Conservation (phyloP, 2,113 vertebrate genomes). For the Regulus satrapa region DNA sequence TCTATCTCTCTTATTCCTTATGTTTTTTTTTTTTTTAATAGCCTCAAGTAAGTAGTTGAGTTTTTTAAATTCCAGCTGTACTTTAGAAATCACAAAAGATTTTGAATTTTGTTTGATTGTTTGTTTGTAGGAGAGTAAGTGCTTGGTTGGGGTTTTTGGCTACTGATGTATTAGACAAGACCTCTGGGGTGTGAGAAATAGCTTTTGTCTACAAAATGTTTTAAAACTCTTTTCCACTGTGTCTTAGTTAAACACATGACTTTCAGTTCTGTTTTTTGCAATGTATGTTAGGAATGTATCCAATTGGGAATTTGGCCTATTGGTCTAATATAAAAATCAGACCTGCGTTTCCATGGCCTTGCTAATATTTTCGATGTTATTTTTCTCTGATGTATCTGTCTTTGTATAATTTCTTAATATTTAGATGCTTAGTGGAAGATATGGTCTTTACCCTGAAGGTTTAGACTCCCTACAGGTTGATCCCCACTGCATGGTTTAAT, state of each 20-base stretch:
- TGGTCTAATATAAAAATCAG: background rate
- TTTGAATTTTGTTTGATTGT: background rate
- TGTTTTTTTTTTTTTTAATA: background rate
- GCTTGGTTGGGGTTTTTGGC: background rate
- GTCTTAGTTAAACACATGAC: background rate
- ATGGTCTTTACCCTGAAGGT: background rate
- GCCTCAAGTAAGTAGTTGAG: background rate
- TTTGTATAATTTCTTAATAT: background rate
- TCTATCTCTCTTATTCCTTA: background rate
- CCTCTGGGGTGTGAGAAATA: background rate
- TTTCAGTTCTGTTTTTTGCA: background rate
- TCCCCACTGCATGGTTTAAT: background rate
- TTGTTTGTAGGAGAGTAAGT: background rate
- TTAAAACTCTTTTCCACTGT: background rate
- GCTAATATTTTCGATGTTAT: background rate
- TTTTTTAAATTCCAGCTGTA: background rate
- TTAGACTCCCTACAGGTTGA: too few relatives aligned
- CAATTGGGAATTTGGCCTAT: background rate
- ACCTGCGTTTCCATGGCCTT: background rate
- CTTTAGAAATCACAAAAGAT: background rate
- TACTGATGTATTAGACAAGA: background rate
- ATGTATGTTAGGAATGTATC: background rate
- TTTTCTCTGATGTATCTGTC: background rate
- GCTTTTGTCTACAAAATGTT: background rate
- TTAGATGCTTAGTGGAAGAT: background rate